Evolutionary conservation across 1,140 invertebrate species (phyloP), one percentile per base, ranked within the genome.

Genomic region (Eupeodes corollae): DNA sequence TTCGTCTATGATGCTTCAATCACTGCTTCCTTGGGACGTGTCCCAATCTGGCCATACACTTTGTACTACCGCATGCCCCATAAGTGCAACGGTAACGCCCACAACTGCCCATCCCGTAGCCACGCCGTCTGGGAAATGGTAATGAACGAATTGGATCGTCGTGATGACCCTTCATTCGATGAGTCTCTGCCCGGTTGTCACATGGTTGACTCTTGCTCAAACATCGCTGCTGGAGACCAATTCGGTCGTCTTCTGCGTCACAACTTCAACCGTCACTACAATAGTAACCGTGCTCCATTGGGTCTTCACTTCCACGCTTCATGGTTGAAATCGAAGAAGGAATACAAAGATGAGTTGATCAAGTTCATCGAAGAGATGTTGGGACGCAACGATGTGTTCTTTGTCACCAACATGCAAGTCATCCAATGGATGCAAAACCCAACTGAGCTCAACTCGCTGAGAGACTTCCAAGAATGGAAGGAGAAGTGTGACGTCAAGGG

Each of bases 341-440:
- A 93, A 71, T 94, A 88, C 73, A 86, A 84, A 67, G 88, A 92
- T 49, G 86, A 90, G 68, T 73, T 97, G 26, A 85, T 91, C 66
- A 89, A 89, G 59, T 95, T 94, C 70, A 91, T 96, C 54, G 88
- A 94, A 70, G 91, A 95, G 65, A 88, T 94, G 82, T 68, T 91
- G 42, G 77, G 79, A 47, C 80, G 86, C 56, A 88, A 88, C 58
- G 91, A 97, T 63, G 91, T 95, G 12, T 95, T 93, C 73, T 93
- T 97, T 64, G 89, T 92, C 30, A 94, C 88, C 41, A 88, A 89
- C 72, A 77, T 89, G 51, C 89, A 94, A 76, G 91, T 95, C 9
- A 88, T 97, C 58, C 91, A 95, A 72, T 97, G 92, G 92, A 95
- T 96, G 88, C 91, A 94, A 71, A 89, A 87, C 52, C 93, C 93